These are phyloP conservation scores for Mastacembelus armatus DNA, from an alignment of 2,797 vertebrate species.

Conservation along the genomic window DNA sequence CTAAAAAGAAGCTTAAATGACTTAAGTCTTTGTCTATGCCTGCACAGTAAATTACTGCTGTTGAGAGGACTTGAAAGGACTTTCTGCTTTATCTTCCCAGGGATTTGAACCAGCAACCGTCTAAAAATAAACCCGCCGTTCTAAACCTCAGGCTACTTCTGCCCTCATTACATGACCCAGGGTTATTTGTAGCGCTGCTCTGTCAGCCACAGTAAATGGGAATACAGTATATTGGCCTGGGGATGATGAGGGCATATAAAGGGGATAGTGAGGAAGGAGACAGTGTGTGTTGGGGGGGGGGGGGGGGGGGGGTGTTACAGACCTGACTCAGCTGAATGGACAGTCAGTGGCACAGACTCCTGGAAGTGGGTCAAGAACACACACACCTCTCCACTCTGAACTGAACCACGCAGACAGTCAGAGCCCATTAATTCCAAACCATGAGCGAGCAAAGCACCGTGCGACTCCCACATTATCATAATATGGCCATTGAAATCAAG, in stretches of 20 bases:
- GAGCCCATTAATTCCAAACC: constrained; percentile 39
- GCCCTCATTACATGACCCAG: constrained; percentile 41
- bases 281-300: not conserved
- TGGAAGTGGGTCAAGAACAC: constrained; percentile 59
- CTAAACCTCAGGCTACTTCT: constrained; percentile 42
- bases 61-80: too few relatives aligned
- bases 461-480: constrained; percentile 50
- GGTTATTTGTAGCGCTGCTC: constrained; percentile 56
- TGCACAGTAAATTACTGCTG: too few relatives aligned
- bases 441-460: constrained; percentile 5
- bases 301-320: too few relatives aligned
- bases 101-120: constrained; percentile 40
- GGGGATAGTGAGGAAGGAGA: constrained; percentile 25
- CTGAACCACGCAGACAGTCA: constrained; percentile 17
- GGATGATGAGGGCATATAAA: constrained; percentile 58
- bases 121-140: not conserved
- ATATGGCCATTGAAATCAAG: constrained; percentile 55
- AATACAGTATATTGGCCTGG: constrained; percentile 52
- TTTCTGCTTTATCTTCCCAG: not conserved
- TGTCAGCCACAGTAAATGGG: constrained; percentile 58
- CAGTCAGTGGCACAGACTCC: constrained; percentile 34
- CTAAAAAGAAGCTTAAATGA: too few relatives aligned
- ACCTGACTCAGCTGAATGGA: constrained; percentile 67
- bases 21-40: too few relatives aligned
- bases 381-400: constrained; percentile 27